phyloP scores from a whole-genome alignment of 2,888 invertebrate species.

The Tortrix viridana region DNA sequence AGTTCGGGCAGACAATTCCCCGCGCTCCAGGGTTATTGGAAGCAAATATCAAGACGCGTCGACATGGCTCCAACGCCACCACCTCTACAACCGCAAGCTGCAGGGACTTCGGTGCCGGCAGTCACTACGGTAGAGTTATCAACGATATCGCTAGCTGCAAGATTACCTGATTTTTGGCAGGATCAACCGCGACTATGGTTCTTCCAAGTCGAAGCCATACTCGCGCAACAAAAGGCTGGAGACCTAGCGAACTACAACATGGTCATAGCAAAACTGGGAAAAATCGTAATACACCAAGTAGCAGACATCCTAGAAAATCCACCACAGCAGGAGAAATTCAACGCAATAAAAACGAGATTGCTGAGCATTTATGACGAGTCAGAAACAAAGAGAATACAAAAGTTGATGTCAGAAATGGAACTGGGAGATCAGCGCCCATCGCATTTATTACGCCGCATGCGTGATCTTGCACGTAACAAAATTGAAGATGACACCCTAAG shows the following conservation, averaged over 20 bases:
- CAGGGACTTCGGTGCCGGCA: too few species aligned
- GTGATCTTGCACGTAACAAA: slow-evolving; percentile 38
- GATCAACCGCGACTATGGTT: neutral
- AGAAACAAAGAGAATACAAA: slow-evolving; percentile 26
- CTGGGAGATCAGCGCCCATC: slow-evolving; percentile 38
- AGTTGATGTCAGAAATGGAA: slow-evolving; percentile 38
- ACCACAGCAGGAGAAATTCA: slow-evolving; percentile 38
- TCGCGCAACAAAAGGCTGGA: slow-evolving; percentile 34
- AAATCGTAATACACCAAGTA: slow-evolving; percentile 42
- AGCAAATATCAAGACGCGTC: too few species aligned
- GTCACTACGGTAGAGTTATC: too few species aligned
- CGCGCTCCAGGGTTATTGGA: too few species aligned
- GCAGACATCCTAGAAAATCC: slow-evolving; percentile 41
- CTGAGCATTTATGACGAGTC: slow-evolving; percentile 38
- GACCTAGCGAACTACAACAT: slow-evolving; percentile 41
- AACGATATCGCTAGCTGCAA: too few species aligned
- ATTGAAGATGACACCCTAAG: slow-evolving; percentile 40
- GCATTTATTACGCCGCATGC: slow-evolving; percentile 42
- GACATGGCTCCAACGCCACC: too few species aligned
- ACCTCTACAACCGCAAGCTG: too few species aligned
- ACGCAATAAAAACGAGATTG: slow-evolving; percentile 33
- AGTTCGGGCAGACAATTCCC: too few species aligned
- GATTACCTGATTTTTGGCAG: neutral
- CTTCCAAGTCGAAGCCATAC: slow-evolving; percentile 25
- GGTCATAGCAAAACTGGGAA: slow-evolving; percentile 40